Percentiles rank a stretch among this genome's conserved stretches.
These are phyloP conservation scores for Spizella passerina DNA, from an alignment of 2,797 vertebrate species.

Conservation along the genomic window DNA sequence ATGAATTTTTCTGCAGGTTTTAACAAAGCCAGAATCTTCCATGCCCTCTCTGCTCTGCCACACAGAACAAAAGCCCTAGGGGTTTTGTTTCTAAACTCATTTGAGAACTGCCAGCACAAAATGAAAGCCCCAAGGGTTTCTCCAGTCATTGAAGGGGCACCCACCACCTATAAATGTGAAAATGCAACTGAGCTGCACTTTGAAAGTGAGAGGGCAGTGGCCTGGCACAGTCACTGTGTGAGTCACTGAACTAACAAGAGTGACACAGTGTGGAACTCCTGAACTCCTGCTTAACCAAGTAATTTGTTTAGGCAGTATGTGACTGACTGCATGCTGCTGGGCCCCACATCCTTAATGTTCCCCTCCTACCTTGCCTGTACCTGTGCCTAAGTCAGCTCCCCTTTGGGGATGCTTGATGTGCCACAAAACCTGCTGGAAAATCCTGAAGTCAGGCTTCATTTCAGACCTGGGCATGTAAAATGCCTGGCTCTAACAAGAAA, in stretches of 20 bases:
- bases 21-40: slow-evolving; percentile 56
- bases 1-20: slow-evolving; percentile 60
- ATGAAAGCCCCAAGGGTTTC: slow-evolving; percentile 51
- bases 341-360: background rate
- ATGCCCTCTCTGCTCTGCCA: slow-evolving; percentile 47
- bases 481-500: background rate
- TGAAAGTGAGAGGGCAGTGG: slow-evolving; percentile 34
- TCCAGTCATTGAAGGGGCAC: slow-evolving; percentile 4
- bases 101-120: slow-evolving; percentile 47
- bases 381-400: background rate
- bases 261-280: background rate
- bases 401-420: background rate
- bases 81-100: slow-evolving; percentile 34
- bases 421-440: background rate
- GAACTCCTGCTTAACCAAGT: background rate
- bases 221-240: background rate
- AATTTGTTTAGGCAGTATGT: background rate
- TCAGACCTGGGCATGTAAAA: background rate
- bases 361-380: background rate
- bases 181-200: background rate
- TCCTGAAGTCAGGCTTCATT: background rate
- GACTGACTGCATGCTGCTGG: background rate
- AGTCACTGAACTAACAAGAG: background rate
- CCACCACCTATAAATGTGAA: slow-evolving; percentile 1
- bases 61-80: slow-evolving; percentile 10